Conservation (phyloP, 2,113 vertebrate genomes). For the Nothobranchius kuhntae region DNA sequence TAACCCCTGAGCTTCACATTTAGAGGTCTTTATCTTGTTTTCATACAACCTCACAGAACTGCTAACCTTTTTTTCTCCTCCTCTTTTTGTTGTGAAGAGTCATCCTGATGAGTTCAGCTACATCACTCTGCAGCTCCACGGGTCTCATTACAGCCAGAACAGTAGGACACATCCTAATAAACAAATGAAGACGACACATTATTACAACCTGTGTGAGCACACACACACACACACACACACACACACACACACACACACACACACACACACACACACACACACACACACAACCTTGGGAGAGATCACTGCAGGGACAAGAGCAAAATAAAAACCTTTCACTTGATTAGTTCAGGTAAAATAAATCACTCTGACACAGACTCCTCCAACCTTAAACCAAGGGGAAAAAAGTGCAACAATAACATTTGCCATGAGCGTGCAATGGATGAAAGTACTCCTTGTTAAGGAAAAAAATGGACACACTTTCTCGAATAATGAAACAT, state of each 20-base stretch:
- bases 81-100: conserved; percentile 13
- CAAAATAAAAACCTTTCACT: conserved; percentile 68
- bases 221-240: neutral
- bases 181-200: conserved; percentile 62
- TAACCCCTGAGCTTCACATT: neutral
- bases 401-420: conserved; percentile 37
- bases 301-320: conserved; percentile 48
- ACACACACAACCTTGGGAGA: conserved; percentile 66
- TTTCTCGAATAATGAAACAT: conserved; percentile 49
- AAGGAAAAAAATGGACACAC: conserved; percentile 46
- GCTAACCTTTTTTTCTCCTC: neutral
- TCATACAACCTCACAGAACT: conserved; percentile 2
- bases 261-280: neutral
- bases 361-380: conserved; percentile 58
- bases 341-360: conserved; percentile 70
- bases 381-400: conserved; percentile 22
- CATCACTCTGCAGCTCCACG: conserved; percentile 55
- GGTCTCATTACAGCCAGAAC: conserved; percentile 68
- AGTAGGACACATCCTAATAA: conserved; percentile 64
- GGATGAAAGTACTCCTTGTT: conserved; percentile 54
- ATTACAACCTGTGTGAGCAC: conserved; percentile 3
- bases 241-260: conserved; percentile 28
- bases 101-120: conserved; percentile 59
- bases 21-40: conserved; percentile 10
- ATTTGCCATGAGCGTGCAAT: conserved; percentile 2